phyloP scores from a whole-genome alignment of 2,888 invertebrate species.

The Drosophila rubida region DNA sequence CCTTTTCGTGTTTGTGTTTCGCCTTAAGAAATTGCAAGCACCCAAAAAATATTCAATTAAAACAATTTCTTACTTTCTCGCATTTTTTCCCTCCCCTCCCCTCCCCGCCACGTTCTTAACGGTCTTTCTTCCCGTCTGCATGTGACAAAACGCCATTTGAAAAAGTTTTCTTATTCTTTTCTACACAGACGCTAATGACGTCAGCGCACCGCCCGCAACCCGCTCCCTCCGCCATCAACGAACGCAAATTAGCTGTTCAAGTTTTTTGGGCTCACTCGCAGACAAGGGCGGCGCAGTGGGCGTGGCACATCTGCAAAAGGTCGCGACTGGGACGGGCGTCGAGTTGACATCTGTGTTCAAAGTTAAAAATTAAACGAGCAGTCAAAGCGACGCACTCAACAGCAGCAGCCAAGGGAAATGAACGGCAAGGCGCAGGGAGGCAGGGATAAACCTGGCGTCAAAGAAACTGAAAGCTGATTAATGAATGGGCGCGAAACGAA shows the following conservation, averaged over 20 bases:
- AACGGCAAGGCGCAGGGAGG: too few relatives aligned
- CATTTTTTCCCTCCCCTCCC: constrained; percentile 2
- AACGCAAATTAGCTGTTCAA: constrained; percentile 69
- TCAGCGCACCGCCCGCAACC: constrained; percentile 52
- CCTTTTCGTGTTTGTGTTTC: constrained; percentile 37
- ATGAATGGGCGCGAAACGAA: constrained; percentile 51
- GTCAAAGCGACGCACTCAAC: constrained; percentile 18
- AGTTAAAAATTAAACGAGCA: constrained; percentile 75
- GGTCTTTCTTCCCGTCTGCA: constrained; percentile 48
- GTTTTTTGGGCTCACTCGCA: constrained; percentile 21
- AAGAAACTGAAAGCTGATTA: constrained; percentile 73
- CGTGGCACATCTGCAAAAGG: constrained; percentile 26
- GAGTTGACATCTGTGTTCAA: constrained; percentile 77
- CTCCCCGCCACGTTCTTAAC: constrained; percentile 4
- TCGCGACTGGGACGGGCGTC: constrained; percentile 28
- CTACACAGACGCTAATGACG: constrained; percentile 69
- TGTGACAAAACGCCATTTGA: constrained; percentile 73
- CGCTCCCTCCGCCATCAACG: constrained; percentile 19
- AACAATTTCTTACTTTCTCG: constrained; percentile 44
- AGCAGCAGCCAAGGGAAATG: not conserved
- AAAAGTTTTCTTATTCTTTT: constrained; percentile 52
- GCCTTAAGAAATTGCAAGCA: constrained; percentile 53
- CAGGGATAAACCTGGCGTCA: constrained; percentile 65
- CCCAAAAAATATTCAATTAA: constrained; percentile 75
- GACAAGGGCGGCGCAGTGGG: constrained; percentile 8